phyloP scores from a whole-genome alignment of 2,888 invertebrate genomes.

The Drosophila crucigera region DNA sequence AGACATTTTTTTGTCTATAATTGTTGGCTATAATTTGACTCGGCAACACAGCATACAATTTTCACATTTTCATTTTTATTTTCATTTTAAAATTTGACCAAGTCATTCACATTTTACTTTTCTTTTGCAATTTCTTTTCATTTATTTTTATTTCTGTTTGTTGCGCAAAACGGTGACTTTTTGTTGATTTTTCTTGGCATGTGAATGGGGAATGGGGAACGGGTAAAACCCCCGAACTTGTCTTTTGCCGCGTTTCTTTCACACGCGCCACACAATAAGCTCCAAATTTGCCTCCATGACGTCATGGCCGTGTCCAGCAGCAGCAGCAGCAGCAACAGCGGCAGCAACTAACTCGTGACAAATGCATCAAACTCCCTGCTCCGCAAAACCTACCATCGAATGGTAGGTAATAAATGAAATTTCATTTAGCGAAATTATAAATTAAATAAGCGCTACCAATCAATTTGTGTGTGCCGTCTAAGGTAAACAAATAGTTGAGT shows the following conservation, averaged over 20 bases:
- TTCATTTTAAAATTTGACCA: constrained; percentile 17
- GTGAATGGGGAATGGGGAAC: constrained; percentile 8
- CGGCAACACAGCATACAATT: constrained; percentile 49
- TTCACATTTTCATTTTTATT: constrained; percentile 30
- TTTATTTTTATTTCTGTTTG: constrained; percentile 3
- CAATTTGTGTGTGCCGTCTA: constrained; percentile 34
- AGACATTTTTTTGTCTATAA: neutral
- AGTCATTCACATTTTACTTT: constrained; percentile 59
- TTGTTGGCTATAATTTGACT: constrained; percentile 50
- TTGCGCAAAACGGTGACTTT: neutral
- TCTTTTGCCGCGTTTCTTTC: constrained; percentile 20
- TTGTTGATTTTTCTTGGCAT: constrained; percentile 44
- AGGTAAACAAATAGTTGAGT: constrained; percentile 32
- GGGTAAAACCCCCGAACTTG: constrained; percentile 54
- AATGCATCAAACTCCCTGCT: constrained; percentile 29
- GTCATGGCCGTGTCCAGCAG: constrained; percentile 42
- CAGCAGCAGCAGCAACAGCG: neutral
- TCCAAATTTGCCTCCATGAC: constrained; percentile 47
- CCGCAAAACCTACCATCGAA: constrained; percentile 17
- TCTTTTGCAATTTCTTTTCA: constrained; percentile 22
- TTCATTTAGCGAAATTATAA: constrained; percentile 62
- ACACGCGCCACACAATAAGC: constrained; percentile 42
- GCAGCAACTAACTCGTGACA: constrained; percentile 53
- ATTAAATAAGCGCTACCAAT: constrained; percentile 55
- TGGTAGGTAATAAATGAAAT: constrained; percentile 44